Base-by-base conservation (phyloP, 2,888 invertebrate genomes). In the Sinotaia quadrata region DNA sequence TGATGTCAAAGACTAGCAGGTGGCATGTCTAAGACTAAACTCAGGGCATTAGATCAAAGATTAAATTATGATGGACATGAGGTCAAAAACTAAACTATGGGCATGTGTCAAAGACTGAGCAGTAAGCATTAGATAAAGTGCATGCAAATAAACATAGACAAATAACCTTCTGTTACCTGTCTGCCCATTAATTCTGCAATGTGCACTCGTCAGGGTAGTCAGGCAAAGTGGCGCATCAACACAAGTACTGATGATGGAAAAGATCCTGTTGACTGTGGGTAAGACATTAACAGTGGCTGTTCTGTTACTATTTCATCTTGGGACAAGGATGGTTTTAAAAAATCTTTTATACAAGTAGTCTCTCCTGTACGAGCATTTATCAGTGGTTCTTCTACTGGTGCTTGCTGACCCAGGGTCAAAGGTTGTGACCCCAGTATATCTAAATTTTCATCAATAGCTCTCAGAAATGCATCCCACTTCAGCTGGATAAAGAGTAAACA, bases 161-260 rank as follows among this genome's bases (percentile, higher is more conserved):
- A 15, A 2, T 12, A 44, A 44, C 21, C 29, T 33, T 18, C 3
- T 34, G 59, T 63, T 59, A 81, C 80, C 75, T 80, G 66, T 44
- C 67, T 52, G n/a, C 72, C 34, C 49, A 69, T 61, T 34, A 84
- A 66, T 15, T 77, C 69, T 24, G 73, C 61, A 15, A 84, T 75
- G 68, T 86, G 86, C 69, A 78, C 79, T 54, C 84, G 85, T 86
- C 86, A 86, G 59, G 86, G 86, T 12, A 84, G 81, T 86, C 86
- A 86, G 47, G 84, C 85, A 79, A 85, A 86, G 71, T 86, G 86
- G 18, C 86, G 76, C 36, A 85, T 75, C 44, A 85, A 62, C 8
- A 85, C 73, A 24, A 85, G 71, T 34, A 85, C 57, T 31, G 52
- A 51, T 7, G 47, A 56, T 47, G 47, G 47, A 47, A 18, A 47